Evolutionary conservation across 2,113 vertebrate genomes (phyloP).

Genomic region (Dipodomys merriami): DNA sequence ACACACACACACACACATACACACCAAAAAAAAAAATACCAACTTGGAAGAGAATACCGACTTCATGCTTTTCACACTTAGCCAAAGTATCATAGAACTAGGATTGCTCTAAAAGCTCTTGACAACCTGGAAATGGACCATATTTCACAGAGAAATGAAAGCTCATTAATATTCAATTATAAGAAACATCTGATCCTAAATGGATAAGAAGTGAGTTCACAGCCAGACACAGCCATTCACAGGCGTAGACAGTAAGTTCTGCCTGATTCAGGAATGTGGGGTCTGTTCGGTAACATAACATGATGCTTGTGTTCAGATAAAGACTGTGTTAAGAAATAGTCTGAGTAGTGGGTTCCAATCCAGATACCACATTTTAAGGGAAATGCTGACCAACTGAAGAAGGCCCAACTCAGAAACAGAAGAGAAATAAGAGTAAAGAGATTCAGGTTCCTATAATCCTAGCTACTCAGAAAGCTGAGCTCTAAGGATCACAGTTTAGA

Average conservation of each 20-base stretch:
- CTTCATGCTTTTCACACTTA: slow-evolving; percentile 10
- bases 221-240: neutral
- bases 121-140: neutral
- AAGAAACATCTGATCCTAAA: slow-evolving; percentile 43
- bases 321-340: neutral
- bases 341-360: slow-evolving; percentile 21
- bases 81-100: slow-evolving; percentile 19
- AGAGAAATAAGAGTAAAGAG: neutral
- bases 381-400: slow-evolving; percentile 19
- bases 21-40: neutral
- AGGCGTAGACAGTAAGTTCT: slow-evolving; percentile 36
- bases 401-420: neutral
- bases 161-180: slow-evolving; percentile 28
- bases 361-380: slow-evolving; percentile 44
- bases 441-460: no score
- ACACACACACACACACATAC: no score
- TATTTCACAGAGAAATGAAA: slow-evolving; percentile 46
- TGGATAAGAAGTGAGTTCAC: slow-evolving; percentile 32
- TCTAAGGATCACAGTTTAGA: no score
- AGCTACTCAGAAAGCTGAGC: no score
- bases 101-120: neutral
- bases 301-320: slow-evolving; percentile 60
- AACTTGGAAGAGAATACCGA: neutral
- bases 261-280: slow-evolving; percentile 47
- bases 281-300: slow-evolving; percentile 53